These are phyloP conservation scores for Noctilio leporinus DNA, from an alignment of 2,113 vertebrate species.

Conservation along the genomic window DNA sequence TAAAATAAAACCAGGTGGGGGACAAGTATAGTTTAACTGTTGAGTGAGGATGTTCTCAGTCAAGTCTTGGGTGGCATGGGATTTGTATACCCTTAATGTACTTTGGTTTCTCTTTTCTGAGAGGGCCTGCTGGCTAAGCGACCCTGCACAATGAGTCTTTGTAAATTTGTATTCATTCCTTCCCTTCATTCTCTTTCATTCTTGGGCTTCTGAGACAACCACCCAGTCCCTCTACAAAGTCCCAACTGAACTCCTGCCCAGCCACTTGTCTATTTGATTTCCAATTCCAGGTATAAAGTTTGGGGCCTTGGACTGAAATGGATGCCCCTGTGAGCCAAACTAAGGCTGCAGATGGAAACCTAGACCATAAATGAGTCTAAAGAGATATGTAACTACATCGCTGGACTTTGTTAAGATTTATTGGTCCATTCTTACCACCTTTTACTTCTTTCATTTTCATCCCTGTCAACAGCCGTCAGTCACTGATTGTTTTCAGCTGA, in stretches of 20 bases:
- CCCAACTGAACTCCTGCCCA: neutral
- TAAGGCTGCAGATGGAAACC: slow-evolving; percentile 23
- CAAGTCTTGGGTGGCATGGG: neutral
- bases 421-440: slow-evolving; percentile 48
- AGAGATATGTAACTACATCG: slow-evolving; percentile 19
- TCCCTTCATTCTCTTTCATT: neutral
- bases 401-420: slow-evolving; percentile 60
- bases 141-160: neutral
- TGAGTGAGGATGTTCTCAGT: neutral
- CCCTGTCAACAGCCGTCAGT: slow-evolving; percentile 7
- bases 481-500: slow-evolving; percentile 29
- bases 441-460: slow-evolving; percentile 65
- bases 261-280: neutral
- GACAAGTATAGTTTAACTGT: neutral
- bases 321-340: neutral
- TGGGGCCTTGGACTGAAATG: slow-evolving; percentile 14
- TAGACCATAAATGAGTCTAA: slow-evolving; percentile 6
- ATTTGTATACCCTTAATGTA: neutral
- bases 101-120: neutral
- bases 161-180: neutral
- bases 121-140: neutral
- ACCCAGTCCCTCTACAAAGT: neutral
- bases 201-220: neutral
- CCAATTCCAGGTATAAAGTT: neutral
- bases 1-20: neutral